Base-by-base conservation (phyloP, 2,797 vertebrate genomes). In the Chrosomus eos region DNA sequence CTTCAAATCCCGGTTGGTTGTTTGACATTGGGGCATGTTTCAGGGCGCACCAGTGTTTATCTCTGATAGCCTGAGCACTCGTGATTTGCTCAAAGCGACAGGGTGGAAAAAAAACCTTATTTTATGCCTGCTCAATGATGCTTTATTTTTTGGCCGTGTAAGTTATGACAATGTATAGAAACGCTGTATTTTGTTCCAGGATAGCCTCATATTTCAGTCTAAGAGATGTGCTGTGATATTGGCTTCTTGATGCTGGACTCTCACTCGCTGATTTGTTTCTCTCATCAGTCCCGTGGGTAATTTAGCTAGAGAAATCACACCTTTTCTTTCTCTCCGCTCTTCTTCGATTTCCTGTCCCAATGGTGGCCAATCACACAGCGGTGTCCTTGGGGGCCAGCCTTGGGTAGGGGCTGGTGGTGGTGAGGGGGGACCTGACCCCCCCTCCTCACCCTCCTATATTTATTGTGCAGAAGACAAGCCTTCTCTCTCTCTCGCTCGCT, bases 311-410 rank as follows among this genome's bases (percentile, higher is more conserved):
- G 93, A 94, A 94, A 95, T 95, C 94, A 92, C 94, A 94, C 94
- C 93, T 93, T 95, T 95, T 88, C 93, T 92, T 91, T 89, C 90
- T 88, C 90, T 90, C 85, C 90, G 90, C 92, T 93, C 85, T 90
- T 94, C 93, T 95, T 96, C 94, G 95, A 95, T 96, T 96, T 96
- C 94, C 95, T 95, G 94, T 96, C 95, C 92, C 92, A 91, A 92
- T 91, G 93, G 91, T 91, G 93, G 94, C 93, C 94, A 94, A 95
- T 94, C 94, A 93, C 95, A 93, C 90, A 40, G 86, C 87, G 87
- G 91, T 91, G 94, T 95, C 95, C 94, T 95, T 95, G 93, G 92
- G 92, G 90, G 86, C 7, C 90, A 90, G 94, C 94, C 94, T 94
- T 94, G 93, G 79, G 51, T 71, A 84, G 82, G 83, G 67, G 36